Evolutionary conservation across 2,113 vertebrate species (phyloP), one percentile per base, ranked within the genome.

Genomic region (Apteryx owenii): DNA sequence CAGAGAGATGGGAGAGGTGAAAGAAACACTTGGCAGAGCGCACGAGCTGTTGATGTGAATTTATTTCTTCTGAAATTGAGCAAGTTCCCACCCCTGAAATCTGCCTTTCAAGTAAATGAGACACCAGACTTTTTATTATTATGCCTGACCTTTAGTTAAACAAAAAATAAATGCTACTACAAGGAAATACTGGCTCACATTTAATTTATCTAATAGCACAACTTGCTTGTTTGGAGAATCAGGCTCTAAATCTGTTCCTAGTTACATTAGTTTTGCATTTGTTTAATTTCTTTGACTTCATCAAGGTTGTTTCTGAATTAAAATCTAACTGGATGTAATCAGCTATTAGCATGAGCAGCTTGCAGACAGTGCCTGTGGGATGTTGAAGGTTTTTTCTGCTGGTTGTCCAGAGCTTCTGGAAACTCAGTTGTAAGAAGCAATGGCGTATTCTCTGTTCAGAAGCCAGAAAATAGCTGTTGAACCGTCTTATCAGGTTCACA

Each of bases 81-180:
- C 28, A 77, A 54, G 76, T 89, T 81, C 51, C 19, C 60, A 94
- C 54, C 60, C 21, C 60, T 89, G 58, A 91, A 88, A 54, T 82
- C 70, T 85, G 40, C 28, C 46, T 85, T 78, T 78, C 9, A 88
- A 86, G 60, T 85, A 64, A 68, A 40, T 70, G n/a, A 89, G 42
- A 54, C 54, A 85, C 81, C 44, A 93, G 58, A 40, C 48, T 77
- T 81, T 95, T 88, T 82, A 77, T 85, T 89, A 82, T 88, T 88
- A 91, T 4, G 2, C 51, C 77, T 92, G 92, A 95, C 88, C 81
- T 97, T 93, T 94, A 89, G 58, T 88, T 91, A 90, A 96, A 83
- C 70, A 96, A 89, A 94, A 73, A 91, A 70, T 88, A 88, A 81
- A 81, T 81, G 71, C 50, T 77, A 29, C 58, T 40, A 36, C 28